Percentiles rank a stretch among this genome's conserved stretches.
These are phyloP conservation scores for Cynodonichthys magdalenae DNA, from an alignment of 2,797 vertebrate genomes.

Conservation along the genomic window DNA sequence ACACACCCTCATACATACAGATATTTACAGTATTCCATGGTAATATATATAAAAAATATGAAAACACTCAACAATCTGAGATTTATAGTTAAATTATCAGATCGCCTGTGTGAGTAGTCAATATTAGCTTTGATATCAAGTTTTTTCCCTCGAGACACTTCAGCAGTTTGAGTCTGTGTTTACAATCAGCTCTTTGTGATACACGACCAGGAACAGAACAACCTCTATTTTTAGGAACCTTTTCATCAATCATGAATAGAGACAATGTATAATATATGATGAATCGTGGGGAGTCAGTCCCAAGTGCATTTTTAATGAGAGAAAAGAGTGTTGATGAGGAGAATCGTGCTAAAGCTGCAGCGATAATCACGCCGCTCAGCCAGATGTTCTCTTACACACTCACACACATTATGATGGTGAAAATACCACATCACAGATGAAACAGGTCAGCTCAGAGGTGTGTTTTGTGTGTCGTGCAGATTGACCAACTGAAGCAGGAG, in stretches of 20 bases:
- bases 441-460: neutral
- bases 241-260: conserved; percentile 78
- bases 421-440: neutral
- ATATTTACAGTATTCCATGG: too few species aligned
- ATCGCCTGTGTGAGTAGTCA: neutral
- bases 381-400: conserved; percentile 15
- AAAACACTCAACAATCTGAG: too few species aligned
- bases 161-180: conserved; percentile 46
- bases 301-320: conserved; percentile 77
- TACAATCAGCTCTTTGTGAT: conserved; percentile 41
- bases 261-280: conserved; percentile 78
- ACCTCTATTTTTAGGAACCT: conserved; percentile 74
- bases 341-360: conserved; percentile 47
- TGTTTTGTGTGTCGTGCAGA: conserved; percentile 73
- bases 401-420: neutral
- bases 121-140: conserved; percentile 20
- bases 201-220: conserved; percentile 32
- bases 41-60: too few species aligned
- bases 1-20: too few species aligned
- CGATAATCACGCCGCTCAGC: conserved; percentile 20
- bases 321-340: conserved; percentile 55
- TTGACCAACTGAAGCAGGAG: conserved; percentile 98
- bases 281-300: conserved; percentile 71
- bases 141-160: conserved; percentile 17
- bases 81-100: neutral